These are phyloP conservation scores for Acanthosoma haemorrhoidale DNA, from an alignment of 2,888 invertebrate species.

Conservation along the genomic window DNA sequence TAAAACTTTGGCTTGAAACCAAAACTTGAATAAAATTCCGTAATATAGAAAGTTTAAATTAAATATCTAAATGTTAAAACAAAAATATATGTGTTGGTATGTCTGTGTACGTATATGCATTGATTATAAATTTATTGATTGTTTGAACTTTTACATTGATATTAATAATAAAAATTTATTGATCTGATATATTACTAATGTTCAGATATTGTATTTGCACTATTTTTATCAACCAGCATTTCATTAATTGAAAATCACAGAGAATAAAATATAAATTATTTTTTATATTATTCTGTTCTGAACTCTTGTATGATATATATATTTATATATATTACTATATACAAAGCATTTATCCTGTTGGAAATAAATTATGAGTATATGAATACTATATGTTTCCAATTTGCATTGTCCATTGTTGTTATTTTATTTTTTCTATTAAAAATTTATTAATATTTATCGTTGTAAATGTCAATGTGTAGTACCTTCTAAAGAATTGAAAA, in stretches of 20 bases:
- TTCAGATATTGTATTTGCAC: slow-evolving; percentile 9
- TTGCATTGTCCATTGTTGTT: slow-evolving; percentile 8
- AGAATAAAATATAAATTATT: slow-evolving; percentile 11
- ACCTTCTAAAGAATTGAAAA: background rate
- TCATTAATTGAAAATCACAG: background rate
- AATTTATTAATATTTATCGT: background rate
- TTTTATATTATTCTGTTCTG: slow-evolving; percentile 19
- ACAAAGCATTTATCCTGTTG: background rate
- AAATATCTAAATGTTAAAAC: background rate
- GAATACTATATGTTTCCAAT: background rate
- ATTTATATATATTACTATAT: background rate
- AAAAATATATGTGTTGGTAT: no score
- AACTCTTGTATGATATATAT: background rate
- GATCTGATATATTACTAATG: background rate
- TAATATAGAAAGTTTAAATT: background rate
- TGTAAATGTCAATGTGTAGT: slow-evolving; percentile 10
- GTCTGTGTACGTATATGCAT: slow-evolving; percentile 8
- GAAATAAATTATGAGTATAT: background rate
- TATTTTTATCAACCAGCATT: slow-evolving; percentile 8
- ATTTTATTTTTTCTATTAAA: slow-evolving; percentile 10
- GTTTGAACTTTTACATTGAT: background rate
- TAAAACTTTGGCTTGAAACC: background rate
- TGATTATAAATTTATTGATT: background rate
- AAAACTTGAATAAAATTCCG: background rate
- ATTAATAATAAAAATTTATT: background rate